These are phyloP conservation scores for Caprella mutica DNA, from an alignment of 2,888 invertebrate species.

Conservation along the genomic window DNA sequence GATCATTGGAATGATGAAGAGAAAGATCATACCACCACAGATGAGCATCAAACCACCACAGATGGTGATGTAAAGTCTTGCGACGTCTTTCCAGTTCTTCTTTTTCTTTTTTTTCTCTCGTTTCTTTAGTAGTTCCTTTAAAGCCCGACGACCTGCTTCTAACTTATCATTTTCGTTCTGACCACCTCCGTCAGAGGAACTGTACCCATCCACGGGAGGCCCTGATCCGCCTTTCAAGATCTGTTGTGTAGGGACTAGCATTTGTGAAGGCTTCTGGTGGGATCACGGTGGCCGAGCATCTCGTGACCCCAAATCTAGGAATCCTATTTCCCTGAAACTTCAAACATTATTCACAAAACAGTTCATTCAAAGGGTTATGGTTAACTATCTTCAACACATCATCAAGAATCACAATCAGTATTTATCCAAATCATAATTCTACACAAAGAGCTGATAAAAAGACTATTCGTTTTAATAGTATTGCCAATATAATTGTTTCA, in stretches of 20 bases:
- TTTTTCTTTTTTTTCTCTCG: slow-evolving; percentile 23
- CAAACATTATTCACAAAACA: too few species aligned
- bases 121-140: slow-evolving; percentile 26
- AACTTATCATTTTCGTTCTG: slow-evolving; percentile 13
- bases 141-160: slow-evolving; percentile 26
- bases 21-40: slow-evolving; percentile 67
- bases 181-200: slow-evolving; percentile 22
- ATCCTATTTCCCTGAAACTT: too few species aligned
- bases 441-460: too few species aligned
- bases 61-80: slow-evolving; percentile 27
- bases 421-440: too few species aligned
- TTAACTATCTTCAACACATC: too few species aligned
- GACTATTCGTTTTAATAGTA: too few species aligned
- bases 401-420: too few species aligned
- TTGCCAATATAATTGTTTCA: too few species aligned
- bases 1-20: slow-evolving; percentile 87
- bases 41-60: slow-evolving; percentile 27
- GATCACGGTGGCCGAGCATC: too few species aligned
- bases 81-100: slow-evolving; percentile 9
- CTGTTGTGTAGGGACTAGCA: slow-evolving; percentile 11
- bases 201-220: slow-evolving; percentile 2
- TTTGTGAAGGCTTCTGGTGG: slow-evolving; percentile 4
- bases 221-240: slow-evolving; percentile 6
- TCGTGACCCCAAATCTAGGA: too few species aligned
- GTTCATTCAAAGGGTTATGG: too few species aligned